Base-by-base conservation (phyloP, 2,888 invertebrate species). In the Chymomyza amoena region DNA sequence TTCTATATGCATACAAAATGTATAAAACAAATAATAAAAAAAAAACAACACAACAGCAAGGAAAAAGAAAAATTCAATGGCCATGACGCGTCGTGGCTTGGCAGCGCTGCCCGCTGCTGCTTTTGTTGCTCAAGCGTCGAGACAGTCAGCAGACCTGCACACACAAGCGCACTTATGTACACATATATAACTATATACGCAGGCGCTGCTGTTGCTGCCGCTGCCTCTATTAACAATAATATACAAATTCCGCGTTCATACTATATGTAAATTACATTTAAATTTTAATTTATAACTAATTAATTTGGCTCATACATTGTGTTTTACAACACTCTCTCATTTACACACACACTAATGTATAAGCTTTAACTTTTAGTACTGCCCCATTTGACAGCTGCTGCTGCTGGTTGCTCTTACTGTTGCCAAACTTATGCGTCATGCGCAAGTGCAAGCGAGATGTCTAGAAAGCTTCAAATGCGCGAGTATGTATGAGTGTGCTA, bases 1-100 rank as follows among this genome's bases (percentile, higher is more conserved):
- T 78, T 78, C 68, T 69, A 54, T 68, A 73, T 59, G 68, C 65
- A 73, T 70, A 67, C 66, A 73, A 54, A 75, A 64, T 69, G 80
- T 78, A 76, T 54, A 18, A 54, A 18, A 54, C 4, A 13, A 5
- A n/a, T n/a, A n/a, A n/a, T n/a, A n/a, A 52, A 52, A 20, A 25
- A 62, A 50, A 50, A 62, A n/a, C 20, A 63, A 45, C 16, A 45
- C 51, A 25, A 63, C 32, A 52, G 51, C 63, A 51, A 52, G 52
- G 32, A 61, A 74, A 61, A 57, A 61, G 76, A 69, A 79, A 85
- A 89, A 88, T 82, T 85, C 85, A 88, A 85, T 88, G 88, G 87
- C 85, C 88, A 87, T 88, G 89, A 87, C 86, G 89, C 70, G 66
- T 65, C 50, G 39, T 63, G 64, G 74, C 54, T 70, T 57, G 61